A percentile compares a stretch with the other conserved stretches of the same genome.
Evolutionary conservation across 2,797 vertebrate genomes (phyloP).

Genomic region (Malacoctenus gilli): DNA sequence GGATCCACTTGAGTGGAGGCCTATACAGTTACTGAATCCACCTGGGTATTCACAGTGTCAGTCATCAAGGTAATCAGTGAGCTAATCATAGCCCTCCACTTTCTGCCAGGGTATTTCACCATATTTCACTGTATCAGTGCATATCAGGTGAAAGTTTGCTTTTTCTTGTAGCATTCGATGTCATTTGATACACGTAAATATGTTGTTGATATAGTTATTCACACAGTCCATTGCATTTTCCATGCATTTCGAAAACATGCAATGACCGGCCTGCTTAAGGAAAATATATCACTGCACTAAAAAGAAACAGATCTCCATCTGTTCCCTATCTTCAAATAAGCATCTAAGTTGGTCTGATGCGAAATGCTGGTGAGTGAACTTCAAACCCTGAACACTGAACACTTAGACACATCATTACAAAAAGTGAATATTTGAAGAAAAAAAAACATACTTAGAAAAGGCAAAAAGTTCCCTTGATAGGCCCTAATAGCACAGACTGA

Average conservation of each 20-base stretch:
- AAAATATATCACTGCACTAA: conserved; percentile 30
- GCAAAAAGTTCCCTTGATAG: no score
- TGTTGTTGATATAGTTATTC: conserved; percentile 15
- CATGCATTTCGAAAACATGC: conserved; percentile 4
- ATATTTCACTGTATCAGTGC: conserved; percentile 15
- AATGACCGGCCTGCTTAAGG: conserved; percentile 20
- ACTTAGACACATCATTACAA: background rate
- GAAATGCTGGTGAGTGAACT: conserved; percentile 34
- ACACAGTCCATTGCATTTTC: conserved; percentile 8
- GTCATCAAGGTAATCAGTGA: conserved; percentile 47
- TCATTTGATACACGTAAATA: conserved; percentile 3
- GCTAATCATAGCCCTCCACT: conserved; percentile 42
- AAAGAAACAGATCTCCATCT: conserved; percentile 46
- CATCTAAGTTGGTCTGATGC: conserved; percentile 18
- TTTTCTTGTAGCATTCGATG: conserved; percentile 2
- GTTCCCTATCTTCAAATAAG: conserved; percentile 39
- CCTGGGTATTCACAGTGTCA: conserved; percentile 51
- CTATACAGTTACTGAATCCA: conserved; percentile 48
- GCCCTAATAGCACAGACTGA: background rate
- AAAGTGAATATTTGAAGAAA: conserved; percentile 4
- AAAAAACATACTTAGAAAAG: background rate
- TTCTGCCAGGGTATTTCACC: conserved; percentile 24
- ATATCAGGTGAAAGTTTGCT: conserved; percentile 26
- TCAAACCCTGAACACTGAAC: conserved; percentile 4
- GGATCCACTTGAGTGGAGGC: conserved; percentile 43